Evolutionary conservation across 2,888 invertebrate genomes (phyloP).

Genomic region (Xanthorhoe designata): DNA sequence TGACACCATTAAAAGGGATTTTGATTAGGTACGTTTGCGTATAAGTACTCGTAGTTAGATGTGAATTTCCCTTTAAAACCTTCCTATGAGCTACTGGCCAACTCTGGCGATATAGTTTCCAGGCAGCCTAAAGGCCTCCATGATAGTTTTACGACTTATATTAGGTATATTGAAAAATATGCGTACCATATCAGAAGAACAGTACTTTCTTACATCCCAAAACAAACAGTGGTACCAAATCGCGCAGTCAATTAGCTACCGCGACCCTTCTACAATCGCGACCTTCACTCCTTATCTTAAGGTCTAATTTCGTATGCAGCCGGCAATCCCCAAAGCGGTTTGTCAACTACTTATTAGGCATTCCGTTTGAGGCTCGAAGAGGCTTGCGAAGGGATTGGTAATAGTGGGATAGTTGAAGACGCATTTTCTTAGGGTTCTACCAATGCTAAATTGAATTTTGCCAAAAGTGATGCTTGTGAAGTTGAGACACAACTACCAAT

Average conservation of each 20-base stretch:
- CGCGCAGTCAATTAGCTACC: slow-evolving; percentile 52
- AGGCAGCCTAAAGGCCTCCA: background rate
- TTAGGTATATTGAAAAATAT: background rate
- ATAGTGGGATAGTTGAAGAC: slow-evolving; percentile 32
- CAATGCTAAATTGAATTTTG: background rate
- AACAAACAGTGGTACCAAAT: slow-evolving; percentile 51
- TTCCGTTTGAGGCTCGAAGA: slow-evolving; percentile 51
- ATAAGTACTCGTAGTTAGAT: no score
- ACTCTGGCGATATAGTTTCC: no score
- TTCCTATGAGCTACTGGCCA: background rate
- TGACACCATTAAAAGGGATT: no score
- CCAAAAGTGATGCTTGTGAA: background rate
- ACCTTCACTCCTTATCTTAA: slow-evolving; percentile 32
- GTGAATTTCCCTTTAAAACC: no score
- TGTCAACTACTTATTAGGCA: slow-evolving; percentile 55
- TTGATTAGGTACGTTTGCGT: no score
- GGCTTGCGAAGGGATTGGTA: slow-evolving; percentile 35
- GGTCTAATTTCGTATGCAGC: slow-evolving; percentile 36
- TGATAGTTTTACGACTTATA: background rate
- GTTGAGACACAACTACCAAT: no score
- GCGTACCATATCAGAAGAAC: slow-evolving; percentile 26
- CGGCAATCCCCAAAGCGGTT: slow-evolving; percentile 42
- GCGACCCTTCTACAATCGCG: slow-evolving; percentile 19
- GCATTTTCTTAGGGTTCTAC: background rate
- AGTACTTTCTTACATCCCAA: slow-evolving; percentile 46